These are phyloP conservation scores for Agapostemon virescens DNA, from an alignment of 2,888 invertebrate species.

Conservation along the genomic window DNA sequence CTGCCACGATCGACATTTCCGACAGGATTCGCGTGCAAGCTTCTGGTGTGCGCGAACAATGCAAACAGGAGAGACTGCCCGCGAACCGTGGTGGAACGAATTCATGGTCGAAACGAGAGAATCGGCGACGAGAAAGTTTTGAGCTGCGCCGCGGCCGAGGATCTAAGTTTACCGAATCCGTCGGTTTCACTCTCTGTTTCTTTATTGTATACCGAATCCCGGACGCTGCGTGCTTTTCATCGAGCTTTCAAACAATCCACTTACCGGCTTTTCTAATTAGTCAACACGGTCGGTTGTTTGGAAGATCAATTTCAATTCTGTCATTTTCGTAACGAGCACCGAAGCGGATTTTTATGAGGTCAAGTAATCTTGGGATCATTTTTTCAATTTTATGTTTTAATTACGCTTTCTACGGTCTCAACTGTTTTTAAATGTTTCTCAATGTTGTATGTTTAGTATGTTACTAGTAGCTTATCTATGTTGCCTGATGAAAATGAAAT, in stretches of 20 bases:
- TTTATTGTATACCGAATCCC: not conserved
- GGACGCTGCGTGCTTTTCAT: not conserved
- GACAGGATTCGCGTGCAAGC: constrained; percentile 37
- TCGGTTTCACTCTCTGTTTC: constrained; percentile 33
- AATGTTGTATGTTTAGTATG: too few species aligned
- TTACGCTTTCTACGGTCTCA: too few species aligned
- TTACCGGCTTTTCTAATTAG: not conserved
- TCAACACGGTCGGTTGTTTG: not conserved
- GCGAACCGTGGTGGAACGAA: constrained; percentile 22
- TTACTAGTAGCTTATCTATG: too few species aligned
- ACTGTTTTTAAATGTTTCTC: not conserved
- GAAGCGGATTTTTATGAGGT: not conserved
- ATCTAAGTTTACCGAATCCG: not conserved
- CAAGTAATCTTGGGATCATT: not conserved
- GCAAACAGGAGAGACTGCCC: not conserved
- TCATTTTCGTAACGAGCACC: not conserved
- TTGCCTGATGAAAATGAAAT: too few species aligned
- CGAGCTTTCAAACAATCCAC: not conserved
- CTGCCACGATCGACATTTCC: constrained; percentile 40
- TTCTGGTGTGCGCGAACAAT: not conserved
- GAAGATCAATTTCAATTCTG: not conserved
- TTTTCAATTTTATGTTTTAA: not conserved
- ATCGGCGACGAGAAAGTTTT: constrained; percentile 36
- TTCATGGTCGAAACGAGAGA: constrained; percentile 23
- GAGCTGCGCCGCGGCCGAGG: not conserved